Conservation (phyloP, 2,888 invertebrate species). For the Acleris sparsana region DNA sequence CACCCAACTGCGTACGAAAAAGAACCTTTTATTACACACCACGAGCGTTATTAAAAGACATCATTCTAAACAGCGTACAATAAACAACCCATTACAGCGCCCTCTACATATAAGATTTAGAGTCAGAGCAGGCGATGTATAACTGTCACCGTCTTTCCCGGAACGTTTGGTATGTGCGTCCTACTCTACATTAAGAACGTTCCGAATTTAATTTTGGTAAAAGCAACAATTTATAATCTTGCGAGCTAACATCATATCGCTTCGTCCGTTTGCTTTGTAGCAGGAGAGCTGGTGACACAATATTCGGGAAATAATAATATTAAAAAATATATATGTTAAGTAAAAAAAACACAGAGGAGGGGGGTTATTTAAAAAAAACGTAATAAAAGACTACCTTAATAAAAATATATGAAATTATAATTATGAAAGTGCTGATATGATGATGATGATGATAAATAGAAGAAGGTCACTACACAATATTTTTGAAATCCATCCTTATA, state of each 20-base stretch:
- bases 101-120: conserved; percentile 28
- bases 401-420: no score
- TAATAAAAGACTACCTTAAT: no score
- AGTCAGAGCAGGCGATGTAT: conserved; percentile 11
- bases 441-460: no score
- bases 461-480: no score
- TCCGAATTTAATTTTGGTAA: conserved; percentile 52
- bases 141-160: conserved; percentile 35
- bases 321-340: no score
- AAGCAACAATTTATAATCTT: conserved; percentile 48
- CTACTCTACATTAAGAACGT: conserved; percentile 37
- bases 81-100: conserved; percentile 61
- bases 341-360: no score
- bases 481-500: no score
- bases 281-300: no score
- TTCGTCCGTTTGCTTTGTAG: conserved; percentile 17
- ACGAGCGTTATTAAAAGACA: conserved; percentile 60
- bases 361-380: no score
- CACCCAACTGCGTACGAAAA: conserved; percentile 21
- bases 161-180: conserved; percentile 26
- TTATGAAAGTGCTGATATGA: no score
- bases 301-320: no score
- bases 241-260: conserved; percentile 41
- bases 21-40: conserved; percentile 44
- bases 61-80: conserved; percentile 62